Evolutionary conservation across 2,888 invertebrate species (phyloP).

Genomic region (Stomorhina lunata): DNA sequence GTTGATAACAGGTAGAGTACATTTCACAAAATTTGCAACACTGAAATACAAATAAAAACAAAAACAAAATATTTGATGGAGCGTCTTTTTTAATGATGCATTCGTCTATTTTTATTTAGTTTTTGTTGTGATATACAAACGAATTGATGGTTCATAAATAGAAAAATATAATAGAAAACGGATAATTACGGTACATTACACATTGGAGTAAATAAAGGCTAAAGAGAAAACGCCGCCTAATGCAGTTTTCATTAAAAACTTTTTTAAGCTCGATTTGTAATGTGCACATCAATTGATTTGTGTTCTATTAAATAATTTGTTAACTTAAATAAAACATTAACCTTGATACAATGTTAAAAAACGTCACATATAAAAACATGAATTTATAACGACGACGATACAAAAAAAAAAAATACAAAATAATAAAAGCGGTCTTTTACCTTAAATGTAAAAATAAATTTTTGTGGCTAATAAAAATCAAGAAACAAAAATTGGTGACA

Average conservation of each 20-base stretch:
- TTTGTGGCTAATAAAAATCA: constrained; percentile 23
- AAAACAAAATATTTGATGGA: background rate
- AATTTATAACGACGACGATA: constrained; percentile 36
- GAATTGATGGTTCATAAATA: constrained; percentile 9
- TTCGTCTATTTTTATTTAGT: constrained; percentile 49
- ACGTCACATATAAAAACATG: constrained; percentile 52
- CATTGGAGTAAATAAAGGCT: constrained; percentile 2
- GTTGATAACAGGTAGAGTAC: too few species aligned
- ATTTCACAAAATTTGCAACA: too few species aligned
- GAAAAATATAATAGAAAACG: background rate
- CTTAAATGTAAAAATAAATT: constrained; percentile 61
- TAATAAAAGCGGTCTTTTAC: constrained; percentile 64
- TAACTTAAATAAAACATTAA: constrained; percentile 37
- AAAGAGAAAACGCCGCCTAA: constrained; percentile 39
- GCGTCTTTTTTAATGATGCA: constrained; percentile 4
- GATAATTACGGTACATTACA: background rate
- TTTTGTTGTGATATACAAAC: constrained; percentile 48
- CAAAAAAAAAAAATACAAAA: constrained; percentile 24
- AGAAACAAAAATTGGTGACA: constrained; percentile 53
- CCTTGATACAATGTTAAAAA: constrained; percentile 58
- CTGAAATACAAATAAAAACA: too few species aligned
- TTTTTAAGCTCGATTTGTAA: constrained; percentile 35
- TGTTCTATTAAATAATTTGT: constrained; percentile 10
- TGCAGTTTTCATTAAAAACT: constrained; percentile 16
- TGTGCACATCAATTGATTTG: constrained; percentile 2